These are phyloP conservation scores for Hylia prasina DNA, from an alignment of 2,113 vertebrate genomes.

Conservation along the genomic window DNA sequence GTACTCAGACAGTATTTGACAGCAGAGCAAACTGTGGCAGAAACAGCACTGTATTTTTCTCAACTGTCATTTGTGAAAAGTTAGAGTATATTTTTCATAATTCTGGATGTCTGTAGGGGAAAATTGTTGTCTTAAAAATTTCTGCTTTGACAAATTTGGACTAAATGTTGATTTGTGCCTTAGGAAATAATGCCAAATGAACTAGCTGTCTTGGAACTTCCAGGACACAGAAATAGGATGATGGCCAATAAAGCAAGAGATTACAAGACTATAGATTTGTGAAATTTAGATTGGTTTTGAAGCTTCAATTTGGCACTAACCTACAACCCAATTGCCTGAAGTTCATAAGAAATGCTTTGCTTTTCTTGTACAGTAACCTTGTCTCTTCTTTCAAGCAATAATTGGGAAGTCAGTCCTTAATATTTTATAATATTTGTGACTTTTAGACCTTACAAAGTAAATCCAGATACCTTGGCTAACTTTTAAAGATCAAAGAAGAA, in stretches of 20 bases:
- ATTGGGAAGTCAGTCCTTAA: background rate
- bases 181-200: background rate
- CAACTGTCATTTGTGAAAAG: background rate
- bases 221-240: background rate
- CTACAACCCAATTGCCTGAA: background rate
- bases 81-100: background rate
- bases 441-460: background rate
- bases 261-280: background rate
- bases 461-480: background rate
- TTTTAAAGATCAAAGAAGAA: background rate
- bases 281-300: background rate
- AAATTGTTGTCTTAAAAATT: background rate
- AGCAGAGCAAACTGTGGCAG: background rate
- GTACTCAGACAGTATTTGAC: background rate
- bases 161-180: background rate
- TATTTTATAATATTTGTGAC: background rate
- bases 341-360: background rate
- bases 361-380: background rate
- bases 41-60: background rate
- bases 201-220: background rate
- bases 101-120: background rate
- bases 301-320: background rate
- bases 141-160: background rate
- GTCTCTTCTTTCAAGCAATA: background rate
- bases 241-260: background rate